Percentiles rank a stretch among this genome's conserved stretches.
phyloP scores from a whole-genome alignment of 2,113 vertebrate genomes.

The Varanus salvator region DNA sequence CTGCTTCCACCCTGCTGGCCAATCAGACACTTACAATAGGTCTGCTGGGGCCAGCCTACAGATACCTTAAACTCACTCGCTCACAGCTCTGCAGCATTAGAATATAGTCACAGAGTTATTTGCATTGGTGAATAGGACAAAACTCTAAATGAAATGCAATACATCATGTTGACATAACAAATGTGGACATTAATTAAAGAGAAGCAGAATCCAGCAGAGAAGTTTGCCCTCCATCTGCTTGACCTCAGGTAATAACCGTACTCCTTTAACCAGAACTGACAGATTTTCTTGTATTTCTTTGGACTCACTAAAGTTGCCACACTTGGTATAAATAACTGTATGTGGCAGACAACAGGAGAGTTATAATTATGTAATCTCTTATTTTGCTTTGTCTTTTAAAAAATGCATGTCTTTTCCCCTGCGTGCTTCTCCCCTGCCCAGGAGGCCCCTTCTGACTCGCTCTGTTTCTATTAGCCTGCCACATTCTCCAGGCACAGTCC shows the following conservation, averaged over 20 bases:
- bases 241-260: slow-evolving; percentile 84
- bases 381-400: slow-evolving; percentile 17
- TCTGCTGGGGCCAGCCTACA: neutral
- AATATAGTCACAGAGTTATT: slow-evolving; percentile 76
- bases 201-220: slow-evolving; percentile 82
- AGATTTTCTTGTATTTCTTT: slow-evolving; percentile 81
- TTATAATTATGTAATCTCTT: slow-evolving; percentile 34
- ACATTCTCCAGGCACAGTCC: neutral
- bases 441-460: no score
- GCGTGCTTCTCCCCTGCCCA: no score
- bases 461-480: no score
- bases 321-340: slow-evolving; percentile 74
- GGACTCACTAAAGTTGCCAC: slow-evolving; percentile 70
- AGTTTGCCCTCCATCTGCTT: slow-evolving; percentile 85
- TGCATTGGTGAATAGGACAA: slow-evolving; percentile 65
- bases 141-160: slow-evolving; percentile 72
- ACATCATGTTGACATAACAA: slow-evolving; percentile 85
- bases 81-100: slow-evolving; percentile 65
- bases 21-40: slow-evolving; percentile 28
- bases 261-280: slow-evolving; percentile 82
- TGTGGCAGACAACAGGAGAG: slow-evolving; percentile 66
- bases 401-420: slow-evolving; percentile 12
- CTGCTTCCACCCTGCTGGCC: neutral
- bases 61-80: slow-evolving; percentile 13
- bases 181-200: slow-evolving; percentile 86